phyloP scores from a whole-genome alignment of 2,797 vertebrate species.

The Mallotus villosus region DNA sequence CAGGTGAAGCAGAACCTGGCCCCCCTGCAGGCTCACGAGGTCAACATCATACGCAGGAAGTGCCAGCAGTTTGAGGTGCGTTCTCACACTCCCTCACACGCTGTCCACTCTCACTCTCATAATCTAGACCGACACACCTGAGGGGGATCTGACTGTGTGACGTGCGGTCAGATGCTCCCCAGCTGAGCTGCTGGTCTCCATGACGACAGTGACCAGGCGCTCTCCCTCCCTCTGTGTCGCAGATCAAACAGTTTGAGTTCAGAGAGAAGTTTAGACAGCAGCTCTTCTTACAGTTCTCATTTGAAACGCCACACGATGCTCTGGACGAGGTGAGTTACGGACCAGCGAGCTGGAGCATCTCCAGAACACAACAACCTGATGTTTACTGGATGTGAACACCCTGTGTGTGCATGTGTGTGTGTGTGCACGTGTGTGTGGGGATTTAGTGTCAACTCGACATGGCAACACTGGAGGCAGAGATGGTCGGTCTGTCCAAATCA shows the following conservation, averaged over 20 bases:
- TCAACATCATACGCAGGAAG: slow-evolving; percentile 66
- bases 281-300: slow-evolving; percentile 63
- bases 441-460: slow-evolving; percentile 56
- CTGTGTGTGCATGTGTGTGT: neutral
- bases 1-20: slow-evolving; percentile 77
- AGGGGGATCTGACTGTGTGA: too few species aligned
- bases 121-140: too few species aligned
- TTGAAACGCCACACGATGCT: slow-evolving; percentile 60
- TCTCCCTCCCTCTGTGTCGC: slow-evolving; percentile 1
- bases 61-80: slow-evolving; percentile 67
- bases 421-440: neutral
- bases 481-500: slow-evolving; percentile 70
- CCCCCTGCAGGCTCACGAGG: slow-evolving; percentile 76
- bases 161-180: too few species aligned
- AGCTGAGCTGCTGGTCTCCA: neutral
- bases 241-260: slow-evolving; percentile 68
- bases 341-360: neutral
- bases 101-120: neutral
- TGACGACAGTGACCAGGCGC: neutral
- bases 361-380: neutral
- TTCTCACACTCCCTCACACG: neutral
- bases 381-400: neutral
- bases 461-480: slow-evolving; percentile 23
- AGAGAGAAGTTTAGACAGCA: slow-evolving; percentile 61
- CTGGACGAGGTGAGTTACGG: slow-evolving; percentile 61